Base-by-base conservation (phyloP, 37 sponge, comb jelly and placozoan species). In the Oscarella lobularis region DNA sequence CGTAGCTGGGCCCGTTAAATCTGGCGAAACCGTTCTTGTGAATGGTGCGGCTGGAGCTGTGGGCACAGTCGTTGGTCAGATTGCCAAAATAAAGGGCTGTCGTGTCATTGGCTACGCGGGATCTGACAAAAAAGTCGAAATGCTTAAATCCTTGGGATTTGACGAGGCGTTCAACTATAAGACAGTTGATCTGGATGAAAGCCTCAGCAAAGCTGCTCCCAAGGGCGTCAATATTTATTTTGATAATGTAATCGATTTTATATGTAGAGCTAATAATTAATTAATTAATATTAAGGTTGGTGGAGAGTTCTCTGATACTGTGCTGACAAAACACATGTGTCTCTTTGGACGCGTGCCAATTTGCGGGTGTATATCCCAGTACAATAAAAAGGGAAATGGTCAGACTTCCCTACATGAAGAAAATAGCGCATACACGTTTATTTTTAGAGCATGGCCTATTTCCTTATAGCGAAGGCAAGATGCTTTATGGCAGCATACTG, bases 81-180 rank as follows among this genome's bases (percentile, higher is more conserved):
- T 93, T 35, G 94, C 83, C 20, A 89, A 89, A 76, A 83, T 89
- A 65, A 89, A 93, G 67, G 94, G 94, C 27, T 88, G 89, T 73
- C 68, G 67, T 33, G 91, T 86, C 66, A 83, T 90, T 37, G 91
- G 89, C 81, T 39, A 75, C 31, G 71, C 71, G 6, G 91, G 94
- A 1, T 81, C 78, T 65, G 91, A 93, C 78, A 85, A 77, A 4
- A 93, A 93, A 38, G 90, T 89, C 32, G 85, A 72, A 85, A 48
- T 73, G n/a, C 67, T 81, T 40, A 77, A 77, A 2, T 70, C 68
- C 68, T 67, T 81, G n/a, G 82, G 94, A 2, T 93, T 93, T 86
- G 94, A 93, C 79, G 87, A 73, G 39, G 94, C 90, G 1, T 85
- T 77, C 83, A 92, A 92, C 81, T 92, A 92, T 87, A 92, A 92